A percentile compares a stretch with the other conserved stretches of the same genome.
These are phyloP conservation scores for Leucania comma DNA, from an alignment of 2,888 invertebrate species.

Conservation along the genomic window DNA sequence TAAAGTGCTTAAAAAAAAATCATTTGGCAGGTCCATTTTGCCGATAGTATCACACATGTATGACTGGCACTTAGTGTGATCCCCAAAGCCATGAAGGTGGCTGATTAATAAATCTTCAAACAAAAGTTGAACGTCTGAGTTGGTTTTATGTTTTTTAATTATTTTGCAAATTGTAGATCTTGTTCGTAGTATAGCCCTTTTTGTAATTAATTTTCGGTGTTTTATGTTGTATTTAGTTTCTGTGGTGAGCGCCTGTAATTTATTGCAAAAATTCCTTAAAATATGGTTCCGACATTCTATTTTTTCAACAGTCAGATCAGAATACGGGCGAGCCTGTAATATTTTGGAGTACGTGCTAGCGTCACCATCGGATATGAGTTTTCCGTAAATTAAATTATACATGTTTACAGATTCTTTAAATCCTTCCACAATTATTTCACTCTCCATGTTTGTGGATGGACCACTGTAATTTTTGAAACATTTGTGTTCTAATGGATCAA, in stretches of 20 bases:
- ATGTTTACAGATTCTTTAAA: slow-evolving; percentile 18
- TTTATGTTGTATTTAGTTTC: slow-evolving; percentile 6
- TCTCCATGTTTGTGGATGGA: slow-evolving; percentile 17
- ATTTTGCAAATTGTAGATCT: neutral
- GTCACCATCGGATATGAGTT: slow-evolving; percentile 5
- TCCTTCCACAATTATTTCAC: slow-evolving; percentile 25
- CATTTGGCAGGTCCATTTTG: neutral
- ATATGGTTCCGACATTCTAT: slow-evolving; percentile 8
- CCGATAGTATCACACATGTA: neutral
- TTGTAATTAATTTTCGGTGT: slow-evolving; percentile 1
- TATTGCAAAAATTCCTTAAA: slow-evolving; percentile 8
- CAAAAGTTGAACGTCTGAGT: slow-evolving; percentile 3
- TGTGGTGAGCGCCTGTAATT: slow-evolving; percentile 6
- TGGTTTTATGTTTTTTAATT: slow-evolving; percentile 13
- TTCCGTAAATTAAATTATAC: neutral
- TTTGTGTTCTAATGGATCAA: no score
- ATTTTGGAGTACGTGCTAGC: slow-evolving; percentile 11
- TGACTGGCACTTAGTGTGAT: slow-evolving; percentile 7
- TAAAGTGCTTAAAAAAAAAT: neutral
- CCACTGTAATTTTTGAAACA: no score
- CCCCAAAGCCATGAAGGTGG: slow-evolving; percentile 17
- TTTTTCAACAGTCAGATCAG: slow-evolving; percentile 14
- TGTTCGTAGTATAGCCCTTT: slow-evolving; percentile 4
- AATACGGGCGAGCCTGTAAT: slow-evolving; percentile 13
- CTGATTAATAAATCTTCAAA: slow-evolving; percentile 9